Evolutionary conservation across 2,113 vertebrate species (phyloP).

Genomic region (Stictonetta naevosa): DNA sequence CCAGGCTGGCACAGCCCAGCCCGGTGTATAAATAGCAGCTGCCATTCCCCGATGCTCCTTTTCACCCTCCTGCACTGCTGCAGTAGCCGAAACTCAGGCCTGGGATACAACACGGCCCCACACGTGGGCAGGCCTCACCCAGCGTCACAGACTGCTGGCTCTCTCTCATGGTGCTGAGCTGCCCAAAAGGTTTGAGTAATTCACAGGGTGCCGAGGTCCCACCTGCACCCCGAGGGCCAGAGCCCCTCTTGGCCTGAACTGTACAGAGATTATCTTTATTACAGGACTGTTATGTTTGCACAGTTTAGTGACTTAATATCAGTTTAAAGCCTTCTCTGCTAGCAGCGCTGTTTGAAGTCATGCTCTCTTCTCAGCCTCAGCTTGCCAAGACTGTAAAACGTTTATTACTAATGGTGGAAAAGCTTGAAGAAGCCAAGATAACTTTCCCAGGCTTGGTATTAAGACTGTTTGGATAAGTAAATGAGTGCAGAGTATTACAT

Average conservation of each 20-base stretch:
- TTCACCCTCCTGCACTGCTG: background rate
- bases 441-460: conserved; percentile 68
- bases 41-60: background rate
- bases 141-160: background rate
- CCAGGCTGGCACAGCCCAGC: background rate
- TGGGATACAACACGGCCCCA: background rate
- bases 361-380: conserved; percentile 22
- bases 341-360: conserved; percentile 65
- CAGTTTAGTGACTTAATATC: conserved; percentile 59
- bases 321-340: conserved; percentile 59
- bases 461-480: conserved; percentile 48
- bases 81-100: background rate
- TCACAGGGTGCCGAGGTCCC: background rate
- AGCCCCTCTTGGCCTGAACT: conserved; percentile 17
- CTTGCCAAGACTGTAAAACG: conserved; percentile 66
- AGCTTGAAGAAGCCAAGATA: conserved; percentile 63
- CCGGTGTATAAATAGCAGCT: background rate
- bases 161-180: background rate
- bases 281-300: conserved; percentile 65
- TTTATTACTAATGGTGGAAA: conserved; percentile 72
- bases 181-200: background rate
- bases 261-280: conserved; percentile 65
- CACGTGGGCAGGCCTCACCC: rapidly evolving
- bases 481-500: conserved; percentile 53
- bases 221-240: background rate